Conservation (phyloP, 2,797 vertebrate species). For the Pristis pectinata region DNA sequence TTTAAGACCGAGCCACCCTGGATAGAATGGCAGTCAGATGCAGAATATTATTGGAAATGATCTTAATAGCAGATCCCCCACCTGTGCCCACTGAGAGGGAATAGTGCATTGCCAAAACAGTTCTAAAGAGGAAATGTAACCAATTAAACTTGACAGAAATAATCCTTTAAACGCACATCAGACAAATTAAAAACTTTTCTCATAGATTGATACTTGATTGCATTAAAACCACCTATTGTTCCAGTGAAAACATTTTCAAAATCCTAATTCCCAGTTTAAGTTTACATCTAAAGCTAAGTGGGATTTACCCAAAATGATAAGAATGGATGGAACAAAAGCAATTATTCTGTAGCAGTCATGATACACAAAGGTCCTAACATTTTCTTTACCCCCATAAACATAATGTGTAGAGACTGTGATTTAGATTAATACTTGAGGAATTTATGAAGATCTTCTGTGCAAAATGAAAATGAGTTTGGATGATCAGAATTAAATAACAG, state of each 20-base stretch:
- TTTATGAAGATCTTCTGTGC: neutral
- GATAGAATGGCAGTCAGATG: neutral
- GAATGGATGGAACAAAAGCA: neutral
- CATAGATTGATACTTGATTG: neutral
- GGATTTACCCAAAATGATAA: neutral
- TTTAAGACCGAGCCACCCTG: neutral
- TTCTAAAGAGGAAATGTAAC: neutral
- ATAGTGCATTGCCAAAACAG: neutral
- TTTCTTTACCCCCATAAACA: neutral
- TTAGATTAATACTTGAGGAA: neutral
- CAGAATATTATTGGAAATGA: neutral
- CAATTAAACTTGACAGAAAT: neutral
- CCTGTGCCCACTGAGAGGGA: neutral
- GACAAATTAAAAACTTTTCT: neutral
- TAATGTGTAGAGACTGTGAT: neutral
- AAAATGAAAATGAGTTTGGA: slow-evolving; percentile 5
- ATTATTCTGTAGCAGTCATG: neutral
- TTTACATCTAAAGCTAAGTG: neutral
- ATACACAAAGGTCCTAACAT: neutral
- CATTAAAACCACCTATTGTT: neutral
- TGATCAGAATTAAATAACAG: neutral
- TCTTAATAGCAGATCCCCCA: neutral
- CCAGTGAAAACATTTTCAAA: neutral
- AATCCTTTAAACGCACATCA: neutral
- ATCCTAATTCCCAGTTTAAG: neutral